Evolutionary conservation across 2,888 invertebrate species (phyloP).

Genomic region (Antitype chi): DNA sequence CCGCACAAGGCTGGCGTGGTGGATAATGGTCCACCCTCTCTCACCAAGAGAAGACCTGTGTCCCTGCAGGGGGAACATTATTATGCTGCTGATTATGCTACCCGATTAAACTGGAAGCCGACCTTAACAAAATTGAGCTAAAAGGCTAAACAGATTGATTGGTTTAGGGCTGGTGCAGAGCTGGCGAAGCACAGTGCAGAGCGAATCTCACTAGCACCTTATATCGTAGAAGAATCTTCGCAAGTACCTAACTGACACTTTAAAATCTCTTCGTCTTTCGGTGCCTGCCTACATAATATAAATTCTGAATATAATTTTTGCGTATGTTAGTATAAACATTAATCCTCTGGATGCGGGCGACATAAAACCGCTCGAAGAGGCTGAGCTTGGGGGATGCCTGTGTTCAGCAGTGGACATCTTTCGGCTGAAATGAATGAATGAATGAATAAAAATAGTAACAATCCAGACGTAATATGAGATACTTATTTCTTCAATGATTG

Average conservation of each 20-base stretch:
- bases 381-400: no score
- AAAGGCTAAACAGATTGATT: not conserved
- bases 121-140: not conserved
- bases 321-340: not conserved
- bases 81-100: not conserved
- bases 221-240: not conserved
- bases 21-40: no score
- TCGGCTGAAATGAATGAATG: no score
- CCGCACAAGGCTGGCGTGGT: no score
- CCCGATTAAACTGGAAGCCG: not conserved
- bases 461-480: not conserved
- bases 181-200: not conserved
- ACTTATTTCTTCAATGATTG: conserved; percentile 1
- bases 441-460: not conserved
- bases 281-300: not conserved
- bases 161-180: not conserved
- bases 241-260: not conserved
- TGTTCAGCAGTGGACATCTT: no score
- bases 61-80: no score
- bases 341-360: no score
- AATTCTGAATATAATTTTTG: no score
- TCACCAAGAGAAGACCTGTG: no score
- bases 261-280: not conserved
- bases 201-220: not conserved
- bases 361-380: no score